Percentiles rank a stretch among this genome's conserved stretches.
These are phyloP conservation scores for Falco concolor DNA, from an alignment of 2,797 vertebrate genomes.

Conservation along the genomic window DNA sequence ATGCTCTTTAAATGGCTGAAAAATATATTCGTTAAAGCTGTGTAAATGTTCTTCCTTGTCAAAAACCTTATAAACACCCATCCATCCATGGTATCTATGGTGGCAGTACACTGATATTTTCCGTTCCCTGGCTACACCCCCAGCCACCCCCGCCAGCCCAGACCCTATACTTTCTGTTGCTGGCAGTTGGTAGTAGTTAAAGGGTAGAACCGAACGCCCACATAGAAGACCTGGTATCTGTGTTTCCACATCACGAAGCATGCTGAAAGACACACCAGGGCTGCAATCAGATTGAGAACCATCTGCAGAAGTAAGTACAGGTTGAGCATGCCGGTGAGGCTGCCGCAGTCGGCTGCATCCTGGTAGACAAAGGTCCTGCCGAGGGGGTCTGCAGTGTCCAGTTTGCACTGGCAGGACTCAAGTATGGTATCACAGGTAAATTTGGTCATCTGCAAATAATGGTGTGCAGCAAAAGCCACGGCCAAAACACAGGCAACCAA, in stretches of 20 bases:
- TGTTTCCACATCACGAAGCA: constrained; percentile 96
- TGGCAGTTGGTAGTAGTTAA: neutral
- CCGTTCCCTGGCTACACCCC: neutral
- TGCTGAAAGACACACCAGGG: constrained; percentile 81
- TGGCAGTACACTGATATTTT: neutral
- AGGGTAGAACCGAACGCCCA: constrained; percentile 77
- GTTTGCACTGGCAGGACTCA: constrained; percentile 80
- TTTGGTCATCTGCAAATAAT: constrained; percentile 77
- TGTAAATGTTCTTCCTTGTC: neutral
- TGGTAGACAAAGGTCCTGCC: constrained; percentile 84
- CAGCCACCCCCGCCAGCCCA: neutral
- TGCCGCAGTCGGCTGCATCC: constrained; percentile 78
- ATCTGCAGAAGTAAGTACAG: constrained; percentile 88
- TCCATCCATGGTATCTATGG: rapidly evolving
- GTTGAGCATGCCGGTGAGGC: constrained; percentile 77
- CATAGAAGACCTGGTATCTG: constrained; percentile 93
- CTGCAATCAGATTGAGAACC: constrained; percentile 83
- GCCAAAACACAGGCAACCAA: constrained; percentile 86
- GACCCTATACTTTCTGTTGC: constrained; percentile 60
- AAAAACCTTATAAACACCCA: neutral
- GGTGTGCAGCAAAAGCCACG: constrained; percentile 84
- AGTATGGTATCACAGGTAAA: constrained; percentile 73
- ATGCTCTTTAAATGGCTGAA: neutral
- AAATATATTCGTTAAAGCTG: neutral
- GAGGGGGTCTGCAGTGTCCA: constrained; percentile 82